Evolutionary conservation across 2,888 invertebrate species (phyloP).

Genomic region (Magallana nippona): DNA sequence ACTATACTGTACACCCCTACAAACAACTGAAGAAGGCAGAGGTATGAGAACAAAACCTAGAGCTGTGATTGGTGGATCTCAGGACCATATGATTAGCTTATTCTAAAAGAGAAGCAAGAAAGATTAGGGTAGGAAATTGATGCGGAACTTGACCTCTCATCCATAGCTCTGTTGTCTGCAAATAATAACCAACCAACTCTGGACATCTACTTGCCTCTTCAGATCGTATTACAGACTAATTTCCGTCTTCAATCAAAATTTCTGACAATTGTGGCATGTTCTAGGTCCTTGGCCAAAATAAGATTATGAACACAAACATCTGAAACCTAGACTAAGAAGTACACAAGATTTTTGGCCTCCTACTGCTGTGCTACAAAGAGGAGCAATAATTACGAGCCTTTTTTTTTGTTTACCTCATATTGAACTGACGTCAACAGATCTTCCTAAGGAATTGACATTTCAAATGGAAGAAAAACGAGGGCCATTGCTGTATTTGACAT

Average conservation of each 20-base stretch:
- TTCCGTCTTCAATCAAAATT: constrained; percentile 19
- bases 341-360: not conserved
- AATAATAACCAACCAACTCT: not conserved
- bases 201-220: not conserved
- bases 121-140: constrained; percentile 27
- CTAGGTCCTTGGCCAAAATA: not conserved
- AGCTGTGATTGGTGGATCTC: not conserved
- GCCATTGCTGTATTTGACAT: not conserved
- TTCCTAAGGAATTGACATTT: not conserved
- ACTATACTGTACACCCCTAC: too few species aligned
- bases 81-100: not conserved
- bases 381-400: not conserved
- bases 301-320: constrained; percentile 12
- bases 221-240: constrained; percentile 11
- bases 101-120: not conserved
- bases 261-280: constrained; percentile 10
- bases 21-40: too few species aligned
- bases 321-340: not conserved
- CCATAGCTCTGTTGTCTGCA: not conserved
- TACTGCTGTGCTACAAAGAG: not conserved
- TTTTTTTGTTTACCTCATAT: not conserved
- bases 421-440: not conserved
- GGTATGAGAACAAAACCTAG: too few species aligned
- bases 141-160: constrained; percentile 12
- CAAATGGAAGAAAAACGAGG: not conserved